Percentiles rank a stretch among this genome's conserved stretches.
Conservation (phyloP, 1,140 invertebrate species). For the Atta colombica region DNA sequence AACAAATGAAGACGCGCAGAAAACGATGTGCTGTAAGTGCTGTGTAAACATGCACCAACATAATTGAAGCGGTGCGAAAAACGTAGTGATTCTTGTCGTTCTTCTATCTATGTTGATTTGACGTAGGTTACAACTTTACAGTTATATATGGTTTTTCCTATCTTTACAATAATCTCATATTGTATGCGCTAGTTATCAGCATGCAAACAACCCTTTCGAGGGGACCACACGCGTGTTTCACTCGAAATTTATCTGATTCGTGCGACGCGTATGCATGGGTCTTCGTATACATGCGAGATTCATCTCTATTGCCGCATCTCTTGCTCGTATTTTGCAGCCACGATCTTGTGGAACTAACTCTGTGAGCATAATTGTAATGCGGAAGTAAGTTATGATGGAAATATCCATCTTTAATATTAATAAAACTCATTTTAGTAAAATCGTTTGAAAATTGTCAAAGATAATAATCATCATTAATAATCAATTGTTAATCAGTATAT, state of each 20-base stretch:
- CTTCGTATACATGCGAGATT: not conserved
- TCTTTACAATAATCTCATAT: slow-evolving; percentile 79
- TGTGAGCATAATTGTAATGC: slow-evolving; percentile 11
- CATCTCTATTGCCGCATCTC: slow-evolving; percentile 26
- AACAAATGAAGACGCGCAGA: slow-evolving; percentile 19
- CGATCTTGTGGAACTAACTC: not conserved
- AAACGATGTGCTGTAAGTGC: slow-evolving; percentile 63
- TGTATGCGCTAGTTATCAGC: slow-evolving; percentile 75
- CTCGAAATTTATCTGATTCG: slow-evolving; percentile 65
- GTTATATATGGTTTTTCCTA: slow-evolving; percentile 67
- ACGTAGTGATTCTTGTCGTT: slow-evolving; percentile 42
- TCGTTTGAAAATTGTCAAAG: slow-evolving; percentile 12
- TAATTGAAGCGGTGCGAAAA: slow-evolving; percentile 70
- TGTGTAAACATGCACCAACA: slow-evolving; percentile 65
- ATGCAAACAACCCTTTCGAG: slow-evolving; percentile 77
- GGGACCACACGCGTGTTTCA: slow-evolving; percentile 55
- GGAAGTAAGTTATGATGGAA: not conserved
- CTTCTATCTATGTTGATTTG: slow-evolving; percentile 41
- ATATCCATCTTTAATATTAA: not conserved
- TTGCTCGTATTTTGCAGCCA: slow-evolving; percentile 16
- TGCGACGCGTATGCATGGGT: not conserved
- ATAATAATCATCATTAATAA: too few species aligned
- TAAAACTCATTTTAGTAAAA: not conserved
- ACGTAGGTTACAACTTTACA: slow-evolving; percentile 63
- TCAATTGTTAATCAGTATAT: not conserved